Base-by-base conservation (phyloP, 2,888 invertebrate genomes). In the Anorthoa munda region DNA sequence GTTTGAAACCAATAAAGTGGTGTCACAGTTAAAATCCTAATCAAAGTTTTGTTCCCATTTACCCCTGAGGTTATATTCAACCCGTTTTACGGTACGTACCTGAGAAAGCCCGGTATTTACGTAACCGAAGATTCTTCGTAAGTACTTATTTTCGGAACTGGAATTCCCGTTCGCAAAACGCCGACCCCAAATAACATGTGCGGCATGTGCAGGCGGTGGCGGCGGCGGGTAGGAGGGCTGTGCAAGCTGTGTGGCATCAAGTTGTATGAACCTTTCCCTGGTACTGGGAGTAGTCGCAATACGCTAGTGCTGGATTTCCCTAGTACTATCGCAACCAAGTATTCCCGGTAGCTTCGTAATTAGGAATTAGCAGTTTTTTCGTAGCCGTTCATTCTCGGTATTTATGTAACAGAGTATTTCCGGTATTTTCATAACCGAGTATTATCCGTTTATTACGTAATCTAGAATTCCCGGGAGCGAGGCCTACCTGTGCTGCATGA, bases 151-250 rank as follows among this genome's bases (percentile, higher is more conserved):
- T 39, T n/a, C 5, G 2, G 5, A 31, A 39, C 39, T 18, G 31
- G 11, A 18, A 39, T n/a, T 58, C n/a, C 31, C 18, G 58, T 26
- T 9, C 13, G 31, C 15, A 13, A 21, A 21, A 17, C 2, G 31
- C 7, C 7, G 31, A 31, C 31, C 5, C 31, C 5, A 31, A 31
- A 31, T 31, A 2, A 65, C 77, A 70, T 77, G 77, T 31, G 77
- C 39, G 56, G 90, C 89, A 75, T 93, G 93, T 4, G 91, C 81
- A 39, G 90, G 87, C 46, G 94, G 96, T 23, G 95, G 96, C 17
- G 95, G 76, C 0, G 77, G 97, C 50, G 96, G 97, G 81, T 97
- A 96, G 0, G 97, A 97, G 0, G 97, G 97, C 76, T 97, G 97
- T 85, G 97, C 97, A 0, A 97, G 94, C 88, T 97, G 97, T 17